phyloP scores from a whole-genome alignment of 2,888 invertebrate genomes.

The Acronicta leporina region DNA sequence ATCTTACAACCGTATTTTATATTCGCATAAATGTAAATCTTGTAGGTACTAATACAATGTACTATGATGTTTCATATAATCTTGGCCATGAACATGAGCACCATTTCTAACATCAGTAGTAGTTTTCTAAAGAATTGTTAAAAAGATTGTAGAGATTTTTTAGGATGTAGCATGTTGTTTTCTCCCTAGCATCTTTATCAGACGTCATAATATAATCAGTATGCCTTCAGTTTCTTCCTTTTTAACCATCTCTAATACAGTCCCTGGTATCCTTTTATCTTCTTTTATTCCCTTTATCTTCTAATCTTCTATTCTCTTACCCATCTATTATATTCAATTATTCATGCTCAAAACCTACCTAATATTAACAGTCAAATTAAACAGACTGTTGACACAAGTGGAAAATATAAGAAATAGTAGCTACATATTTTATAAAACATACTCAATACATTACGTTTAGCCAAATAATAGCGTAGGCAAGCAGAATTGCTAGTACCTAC shows the following conservation, averaged over 20 bases:
- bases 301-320: too few relatives aligned
- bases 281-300: too few relatives aligned
- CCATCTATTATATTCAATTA: too few relatives aligned
- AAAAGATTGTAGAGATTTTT: too few relatives aligned
- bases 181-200: too few relatives aligned
- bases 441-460: slow-evolving; percentile 20
- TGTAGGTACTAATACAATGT: neutral
- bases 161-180: too few relatives aligned
- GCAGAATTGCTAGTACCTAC: slow-evolving; percentile 23
- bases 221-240: too few relatives aligned
- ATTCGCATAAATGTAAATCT: slow-evolving; percentile 4
- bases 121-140: neutral
- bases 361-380: neutral
- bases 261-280: too few relatives aligned
- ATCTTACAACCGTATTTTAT: slow-evolving; percentile 26
- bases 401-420: slow-evolving; percentile 20
- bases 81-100: neutral
- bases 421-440: too few relatives aligned
- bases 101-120: neutral
- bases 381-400: slow-evolving; percentile 10
- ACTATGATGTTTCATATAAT: slow-evolving; percentile 7
- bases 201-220: too few relatives aligned
- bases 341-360: neutral
- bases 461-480: slow-evolving; percentile 15
- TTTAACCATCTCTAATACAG: too few relatives aligned